phyloP scores from a whole-genome alignment of 2,113 vertebrate species.

The Progne subis region DNA sequence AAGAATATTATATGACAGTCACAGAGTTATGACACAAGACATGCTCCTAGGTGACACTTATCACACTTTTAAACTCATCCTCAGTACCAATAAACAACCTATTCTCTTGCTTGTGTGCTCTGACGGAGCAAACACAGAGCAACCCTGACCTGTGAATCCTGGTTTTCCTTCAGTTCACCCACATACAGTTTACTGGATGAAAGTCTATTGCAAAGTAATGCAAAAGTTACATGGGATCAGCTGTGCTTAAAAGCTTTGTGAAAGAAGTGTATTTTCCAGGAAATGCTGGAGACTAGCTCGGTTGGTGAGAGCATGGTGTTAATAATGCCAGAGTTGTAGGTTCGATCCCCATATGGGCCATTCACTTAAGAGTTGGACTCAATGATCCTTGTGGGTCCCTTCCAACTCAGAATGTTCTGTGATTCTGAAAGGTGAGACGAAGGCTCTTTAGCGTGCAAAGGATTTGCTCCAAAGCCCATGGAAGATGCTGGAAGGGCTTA shows the following conservation, averaged over 20 bases:
- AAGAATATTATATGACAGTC: neutral
- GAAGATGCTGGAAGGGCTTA: constrained; percentile 13
- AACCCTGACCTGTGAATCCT: neutral
- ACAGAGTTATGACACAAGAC: neutral
- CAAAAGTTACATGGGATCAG: neutral
- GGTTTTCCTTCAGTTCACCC: constrained; percentile 8
- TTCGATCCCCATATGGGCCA: neutral
- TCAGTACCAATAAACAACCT: neutral
- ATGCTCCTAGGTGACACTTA: neutral
- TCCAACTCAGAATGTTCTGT: neutral
- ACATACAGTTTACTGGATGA: neutral
- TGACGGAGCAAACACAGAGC: neutral
- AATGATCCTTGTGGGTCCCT: neutral
- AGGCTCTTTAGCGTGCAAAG: neutral
- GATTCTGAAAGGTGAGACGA: constrained; percentile 34
- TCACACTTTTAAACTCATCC: neutral
- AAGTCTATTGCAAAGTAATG: neutral
- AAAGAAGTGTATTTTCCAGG: constrained; percentile 28
- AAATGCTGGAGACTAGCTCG: neutral
- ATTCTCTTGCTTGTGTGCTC: neutral
- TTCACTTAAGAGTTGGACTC: neutral
- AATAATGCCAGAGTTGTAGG: neutral
- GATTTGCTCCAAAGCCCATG: constrained; percentile 38
- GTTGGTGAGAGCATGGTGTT: neutral
- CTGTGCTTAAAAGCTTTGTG: constrained; percentile 8